Evolutionary conservation across 2,797 vertebrate genomes (phyloP).

Genomic region (Schizopygopsis pylzovi): DNA sequence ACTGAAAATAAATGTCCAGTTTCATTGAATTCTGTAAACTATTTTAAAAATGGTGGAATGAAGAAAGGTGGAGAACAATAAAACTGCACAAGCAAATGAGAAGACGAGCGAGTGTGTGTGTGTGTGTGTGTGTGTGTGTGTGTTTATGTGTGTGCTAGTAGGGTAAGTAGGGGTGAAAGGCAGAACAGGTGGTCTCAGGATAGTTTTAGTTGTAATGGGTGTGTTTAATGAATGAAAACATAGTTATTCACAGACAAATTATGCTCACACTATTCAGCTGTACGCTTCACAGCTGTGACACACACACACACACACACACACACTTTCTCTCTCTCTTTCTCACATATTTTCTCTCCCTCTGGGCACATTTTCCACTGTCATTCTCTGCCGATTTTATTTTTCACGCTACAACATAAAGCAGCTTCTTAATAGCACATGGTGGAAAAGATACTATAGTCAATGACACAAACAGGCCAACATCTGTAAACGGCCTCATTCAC

Average conservation of each 20-base stretch:
- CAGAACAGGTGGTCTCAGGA: slow-evolving; percentile 39
- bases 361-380: slow-evolving; percentile 32
- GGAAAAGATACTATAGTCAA: slow-evolving; percentile 31
- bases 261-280: slow-evolving; percentile 44
- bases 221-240: slow-evolving; percentile 58
- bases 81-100: neutral
- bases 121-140: slow-evolving; percentile 7
- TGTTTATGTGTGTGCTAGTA: slow-evolving; percentile 20
- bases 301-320: slow-evolving; percentile 44
- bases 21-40: neutral
- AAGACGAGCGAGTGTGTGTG: neutral
- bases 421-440: slow-evolving; percentile 37
- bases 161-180: neutral
- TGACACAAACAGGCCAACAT: slow-evolving; percentile 37
- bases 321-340: slow-evolving; percentile 16
- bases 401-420: slow-evolving; percentile 36
- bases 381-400: slow-evolving; percentile 33
- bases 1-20: neutral
- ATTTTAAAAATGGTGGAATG: neutral
- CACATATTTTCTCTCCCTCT: slow-evolving; percentile 23
- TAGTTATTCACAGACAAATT: slow-evolving; percentile 37
- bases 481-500: slow-evolving; percentile 13
- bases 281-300: slow-evolving; percentile 43
- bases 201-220: slow-evolving; percentile 38
- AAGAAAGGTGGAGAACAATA: neutral